phyloP scores from a whole-genome alignment of 2,888 invertebrate species.

The Strigamia transsilvanica region DNA sequence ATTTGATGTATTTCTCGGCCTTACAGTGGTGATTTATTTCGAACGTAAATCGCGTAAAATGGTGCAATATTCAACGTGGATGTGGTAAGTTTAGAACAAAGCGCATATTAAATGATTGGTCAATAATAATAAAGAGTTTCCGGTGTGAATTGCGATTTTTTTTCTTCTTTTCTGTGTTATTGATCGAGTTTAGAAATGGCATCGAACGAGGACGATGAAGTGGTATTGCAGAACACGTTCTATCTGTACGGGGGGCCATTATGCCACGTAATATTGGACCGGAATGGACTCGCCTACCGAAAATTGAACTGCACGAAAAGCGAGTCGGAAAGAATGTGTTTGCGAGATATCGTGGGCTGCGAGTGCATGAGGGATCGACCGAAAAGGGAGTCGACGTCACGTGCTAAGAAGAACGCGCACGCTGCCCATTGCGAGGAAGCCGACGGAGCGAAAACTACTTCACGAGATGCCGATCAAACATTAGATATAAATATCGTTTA shows the following conservation, averaged over 20 bases:
- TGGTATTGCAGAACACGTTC: constrained; percentile 8
- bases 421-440: not conserved
- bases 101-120: no score
- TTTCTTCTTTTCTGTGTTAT: not conserved
- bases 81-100: not conserved
- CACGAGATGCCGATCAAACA: not conserved
- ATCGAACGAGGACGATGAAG: not conserved
- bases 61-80: not conserved
- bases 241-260: not conserved
- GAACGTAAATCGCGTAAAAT: no score
- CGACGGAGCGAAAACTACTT: not conserved
- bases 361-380: constrained; percentile 26
- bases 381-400: not conserved
- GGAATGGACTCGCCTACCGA: not conserved
- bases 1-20: no score
- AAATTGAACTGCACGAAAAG: not conserved
- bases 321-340: not conserved
- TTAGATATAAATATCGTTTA: not conserved
- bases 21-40: not conserved
- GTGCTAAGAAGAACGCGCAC: not conserved
- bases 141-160: not conserved
- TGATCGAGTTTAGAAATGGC: not conserved
- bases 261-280: not conserved
- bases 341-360: constrained; percentile 32
- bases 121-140: not conserved